A percentile compares a stretch with the other conserved stretches of the same genome.
Evolutionary conservation across 1,140 invertebrate genomes (phyloP).

Genomic region (Trichoplusia ni): DNA sequence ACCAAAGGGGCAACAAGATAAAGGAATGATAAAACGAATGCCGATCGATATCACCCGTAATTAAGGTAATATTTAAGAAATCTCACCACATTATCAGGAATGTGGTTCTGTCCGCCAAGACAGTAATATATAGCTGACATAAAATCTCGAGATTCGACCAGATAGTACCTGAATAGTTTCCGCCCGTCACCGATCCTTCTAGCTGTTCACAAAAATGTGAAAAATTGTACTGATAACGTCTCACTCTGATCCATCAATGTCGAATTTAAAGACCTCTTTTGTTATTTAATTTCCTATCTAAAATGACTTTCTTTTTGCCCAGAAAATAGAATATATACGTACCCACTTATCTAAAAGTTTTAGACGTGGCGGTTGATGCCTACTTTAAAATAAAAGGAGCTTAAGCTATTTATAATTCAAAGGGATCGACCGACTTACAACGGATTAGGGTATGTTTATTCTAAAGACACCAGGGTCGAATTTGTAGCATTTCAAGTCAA

Average conservation of each 20-base stretch:
- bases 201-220: conserved; percentile 63
- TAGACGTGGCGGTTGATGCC: no score
- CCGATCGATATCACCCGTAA: conserved; percentile 72
- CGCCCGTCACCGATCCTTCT: conserved; percentile 51
- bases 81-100: conserved; percentile 63
- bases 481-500: no score
- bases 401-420: no score
- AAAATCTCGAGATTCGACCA: conserved; percentile 70
- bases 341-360: no score
- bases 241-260: conserved; percentile 64
- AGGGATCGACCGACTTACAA: no score
- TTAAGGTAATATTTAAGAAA: conserved; percentile 73
- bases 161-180: conserved; percentile 73
- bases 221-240: conserved; percentile 65
- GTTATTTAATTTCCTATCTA: conserved; percentile 10
- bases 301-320: conserved; percentile 19
- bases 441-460: no score
- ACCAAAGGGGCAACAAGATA: conserved; percentile 51
- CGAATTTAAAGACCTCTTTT: conserved; percentile 36
- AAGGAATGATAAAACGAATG: conserved; percentile 61
- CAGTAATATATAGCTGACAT: conserved; percentile 77
- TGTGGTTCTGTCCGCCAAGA: conserved; percentile 56
- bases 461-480: no score
- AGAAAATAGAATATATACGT: no score
- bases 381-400: no score